These are phyloP conservation scores for Nesometra sesokonis DNA, from an alignment of 35 echinoderm and acorn worm species.

Conservation along the genomic window DNA sequence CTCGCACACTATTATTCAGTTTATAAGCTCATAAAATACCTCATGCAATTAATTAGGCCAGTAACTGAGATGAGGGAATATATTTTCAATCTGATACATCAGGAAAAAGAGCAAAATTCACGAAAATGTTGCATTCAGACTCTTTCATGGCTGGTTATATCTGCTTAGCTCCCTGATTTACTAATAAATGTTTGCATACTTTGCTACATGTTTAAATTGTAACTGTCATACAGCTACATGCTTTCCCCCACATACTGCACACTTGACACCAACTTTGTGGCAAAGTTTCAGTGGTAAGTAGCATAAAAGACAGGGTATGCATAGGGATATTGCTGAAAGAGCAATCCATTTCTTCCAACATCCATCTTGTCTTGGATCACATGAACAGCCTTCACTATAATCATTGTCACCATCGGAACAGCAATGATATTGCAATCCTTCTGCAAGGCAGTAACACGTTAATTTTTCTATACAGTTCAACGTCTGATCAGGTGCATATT, in stretches of 20 bases:
- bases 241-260: neutral
- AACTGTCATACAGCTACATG: neutral
- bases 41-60: too few relatives aligned
- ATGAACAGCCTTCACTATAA: neutral
- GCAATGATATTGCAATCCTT: neutral
- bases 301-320: neutral
- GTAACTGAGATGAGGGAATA: too few relatives aligned
- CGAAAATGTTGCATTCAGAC: neutral
- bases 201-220: neutral
- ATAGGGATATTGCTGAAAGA: neutral
- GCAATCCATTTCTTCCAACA: neutral
- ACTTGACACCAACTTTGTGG: neutral
- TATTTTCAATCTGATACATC: too few relatives aligned
- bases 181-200: neutral
- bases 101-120: too few relatives aligned
- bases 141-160: neutral
- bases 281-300: neutral
- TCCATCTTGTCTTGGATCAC: neutral
- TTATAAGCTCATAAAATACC: too few relatives aligned
- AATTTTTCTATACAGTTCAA: neutral
- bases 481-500: neutral
- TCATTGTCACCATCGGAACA: neutral
- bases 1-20: too few relatives aligned
- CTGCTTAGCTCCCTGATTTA: neutral
- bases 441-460: neutral